Base-by-base conservation (phyloP, 2,797 vertebrate genomes). In the Poeciliopsis turneri region DNA sequence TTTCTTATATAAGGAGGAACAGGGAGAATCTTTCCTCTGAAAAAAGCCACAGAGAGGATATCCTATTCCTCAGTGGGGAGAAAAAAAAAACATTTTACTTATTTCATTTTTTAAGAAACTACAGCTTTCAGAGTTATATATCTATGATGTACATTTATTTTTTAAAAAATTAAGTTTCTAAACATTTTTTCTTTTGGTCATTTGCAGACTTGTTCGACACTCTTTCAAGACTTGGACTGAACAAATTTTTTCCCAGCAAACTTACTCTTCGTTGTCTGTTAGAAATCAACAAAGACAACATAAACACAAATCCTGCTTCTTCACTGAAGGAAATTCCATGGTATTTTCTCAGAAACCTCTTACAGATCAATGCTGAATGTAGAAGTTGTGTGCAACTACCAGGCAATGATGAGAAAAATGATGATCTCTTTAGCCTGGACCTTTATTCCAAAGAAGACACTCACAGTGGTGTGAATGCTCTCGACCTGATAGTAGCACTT, bases 401-500 rank as follows among this genome's bases (percentile, higher is more conserved):
- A 5, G 47, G 6, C 0, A 64, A 18, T 12, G 2, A 78, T 1
- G 75, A 75, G 0, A 74, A 84, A 0, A 1, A 49, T 5, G 5
- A 6, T 23, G 78, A 86, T 46, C 9, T 0, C 4, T 5, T 72
- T 78, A 75, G 79, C 11, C 0, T 75, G 1, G n/a, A 90, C 16
- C 13, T n/a, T 25, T 12, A 75, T 25, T 57, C 16, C 1, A 15
- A 0, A 33, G 53, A 72, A 12, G 64, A 82, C n/a, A 20, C 36
- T 41, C 46, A 82, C n/a, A 16, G 41, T 41, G 13, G 43, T 1
- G 33, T 90, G 12, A 83, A 95, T 75, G 91, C 90, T 10, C 83
- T 85, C 0, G 95, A 95, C 79, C 83, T 96, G 1, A 78, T 94
- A 9, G 92, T 90, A 18, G 94, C 90, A 13, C 88, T 96, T 10